Percentiles rank a stretch among this genome's conserved stretches.
These are phyloP conservation scores for Pampus argenteus DNA, from an alignment of 2,797 vertebrate species.

Conservation along the genomic window DNA sequence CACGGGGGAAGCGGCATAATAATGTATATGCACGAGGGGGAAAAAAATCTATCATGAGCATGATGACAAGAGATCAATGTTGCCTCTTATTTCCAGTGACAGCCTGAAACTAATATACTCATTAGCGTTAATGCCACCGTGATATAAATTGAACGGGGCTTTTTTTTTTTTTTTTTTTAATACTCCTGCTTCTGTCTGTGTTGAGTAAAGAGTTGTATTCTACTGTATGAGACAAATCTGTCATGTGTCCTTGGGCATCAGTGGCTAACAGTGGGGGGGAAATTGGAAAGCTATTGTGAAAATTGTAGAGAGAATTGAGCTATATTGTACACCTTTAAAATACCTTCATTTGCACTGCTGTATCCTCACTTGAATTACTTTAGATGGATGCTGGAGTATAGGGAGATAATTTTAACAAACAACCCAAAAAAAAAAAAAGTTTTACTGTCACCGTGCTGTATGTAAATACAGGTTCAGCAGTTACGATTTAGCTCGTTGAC, in stretches of 20 bases:
- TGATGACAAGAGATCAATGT: slow-evolving; percentile 79
- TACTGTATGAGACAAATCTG: slow-evolving; percentile 41
- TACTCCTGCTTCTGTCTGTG: slow-evolving; percentile 47
- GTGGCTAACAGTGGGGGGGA: slow-evolving; percentile 39
- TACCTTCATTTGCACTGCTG: slow-evolving; percentile 5
- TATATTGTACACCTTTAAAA: slow-evolving; percentile 33
- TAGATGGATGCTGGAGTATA: background rate
- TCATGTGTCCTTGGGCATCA: slow-evolving; percentile 41
- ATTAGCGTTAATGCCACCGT: slow-evolving; percentile 72
- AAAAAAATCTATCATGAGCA: slow-evolving; percentile 64
- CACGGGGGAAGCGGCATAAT: slow-evolving; percentile 38
- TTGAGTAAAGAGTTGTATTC: slow-evolving; percentile 33
- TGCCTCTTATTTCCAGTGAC: slow-evolving; percentile 75
- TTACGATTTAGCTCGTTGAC: background rate
- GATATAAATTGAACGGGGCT: slow-evolving; percentile 61
- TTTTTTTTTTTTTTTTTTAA: slow-evolving; percentile 58
- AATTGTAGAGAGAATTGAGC: slow-evolving; percentile 43
- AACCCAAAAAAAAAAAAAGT: background rate
- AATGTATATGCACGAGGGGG: slow-evolving; percentile 58
- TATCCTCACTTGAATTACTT: slow-evolving; percentile 20
- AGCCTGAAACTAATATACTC: slow-evolving; percentile 77
- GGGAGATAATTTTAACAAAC: slow-evolving; percentile 14
- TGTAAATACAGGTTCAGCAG: background rate
- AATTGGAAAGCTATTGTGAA: slow-evolving; percentile 46
- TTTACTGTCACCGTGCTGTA: background rate